Percentiles rank a stretch among this genome's conserved stretches.
phyloP scores from a whole-genome alignment of 2,888 invertebrate species.

The Drosophila ezoana region DNA sequence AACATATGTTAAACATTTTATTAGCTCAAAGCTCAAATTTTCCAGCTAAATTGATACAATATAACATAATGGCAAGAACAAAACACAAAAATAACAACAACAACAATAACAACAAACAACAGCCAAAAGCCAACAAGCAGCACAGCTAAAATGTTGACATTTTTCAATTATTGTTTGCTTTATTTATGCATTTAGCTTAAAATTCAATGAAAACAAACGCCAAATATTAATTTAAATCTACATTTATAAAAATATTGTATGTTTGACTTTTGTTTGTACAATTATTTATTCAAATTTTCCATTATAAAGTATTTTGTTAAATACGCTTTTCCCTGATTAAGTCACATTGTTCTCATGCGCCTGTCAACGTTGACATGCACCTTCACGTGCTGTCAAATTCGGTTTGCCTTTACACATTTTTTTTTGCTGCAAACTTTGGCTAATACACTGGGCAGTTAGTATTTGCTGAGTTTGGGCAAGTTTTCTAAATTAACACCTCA shows the following conservation, averaged over 20 bases:
- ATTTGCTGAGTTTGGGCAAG: too few relatives aligned
- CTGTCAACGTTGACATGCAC: too few relatives aligned
- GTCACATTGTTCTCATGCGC: too few relatives aligned
- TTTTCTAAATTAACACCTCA: too few relatives aligned
- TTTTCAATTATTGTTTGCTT: constrained; percentile 28
- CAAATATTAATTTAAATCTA: not conserved
- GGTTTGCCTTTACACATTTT: too few relatives aligned
- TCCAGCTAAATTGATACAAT: constrained; percentile 18
- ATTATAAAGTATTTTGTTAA: too few relatives aligned
- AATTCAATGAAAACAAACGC: not conserved
- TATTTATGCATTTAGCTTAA: not conserved
- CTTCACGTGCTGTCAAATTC: too few relatives aligned
- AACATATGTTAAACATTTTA: constrained; percentile 24
- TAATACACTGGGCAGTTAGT: too few relatives aligned
- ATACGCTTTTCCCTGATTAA: too few relatives aligned
- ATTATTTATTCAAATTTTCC: too few relatives aligned
- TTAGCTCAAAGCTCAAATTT: constrained; percentile 11
- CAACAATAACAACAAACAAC: not conserved
- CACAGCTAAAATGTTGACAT: constrained; percentile 4
- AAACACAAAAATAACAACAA: not conserved
- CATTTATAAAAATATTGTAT: not conserved
- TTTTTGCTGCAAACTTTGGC: too few relatives aligned
- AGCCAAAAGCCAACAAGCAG: constrained; percentile 3
- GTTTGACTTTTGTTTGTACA: not conserved
- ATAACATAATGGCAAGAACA: not conserved